Evolutionary conservation across 2,888 invertebrate genomes (phyloP).

Genomic region (Tetanocera ferruginea): DNA sequence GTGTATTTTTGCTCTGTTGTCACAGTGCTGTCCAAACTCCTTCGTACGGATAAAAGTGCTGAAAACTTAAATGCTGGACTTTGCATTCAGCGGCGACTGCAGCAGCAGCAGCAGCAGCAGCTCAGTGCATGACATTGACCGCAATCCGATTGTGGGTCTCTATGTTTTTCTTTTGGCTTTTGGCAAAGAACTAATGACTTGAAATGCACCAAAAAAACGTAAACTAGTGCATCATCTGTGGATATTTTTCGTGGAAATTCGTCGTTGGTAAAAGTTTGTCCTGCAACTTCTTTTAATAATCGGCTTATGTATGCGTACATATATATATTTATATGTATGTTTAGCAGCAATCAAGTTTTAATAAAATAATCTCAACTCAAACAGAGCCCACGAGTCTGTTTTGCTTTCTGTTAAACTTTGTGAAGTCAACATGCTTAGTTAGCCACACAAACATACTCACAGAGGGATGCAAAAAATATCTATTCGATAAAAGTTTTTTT

Average conservation of each 20-base stretch:
- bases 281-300: slow-evolving; percentile 20
- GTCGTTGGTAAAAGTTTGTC: slow-evolving; percentile 8
- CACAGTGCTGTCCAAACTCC: neutral
- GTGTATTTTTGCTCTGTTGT: neutral
- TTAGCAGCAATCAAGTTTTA: slow-evolving; percentile 30
- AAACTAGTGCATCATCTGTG: neutral
- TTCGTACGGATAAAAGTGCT: neutral
- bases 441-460: no score
- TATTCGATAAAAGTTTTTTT: no score
- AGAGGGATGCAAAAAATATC: no score
- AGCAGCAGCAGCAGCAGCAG: neutral
- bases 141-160: slow-evolving; percentile 28
- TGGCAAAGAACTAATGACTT: neutral
- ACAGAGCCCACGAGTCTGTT: neutral
- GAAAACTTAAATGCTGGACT: slow-evolving; percentile 16
- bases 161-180: slow-evolving; percentile 2
- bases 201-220: neutral
- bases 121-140: slow-evolving; percentile 12
- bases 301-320: slow-evolving; percentile 18
- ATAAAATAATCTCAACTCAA: slow-evolving; percentile 25
- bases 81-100: neutral
- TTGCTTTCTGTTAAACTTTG: neutral
- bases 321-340: no score
- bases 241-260: neutral
- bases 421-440: neutral